Base-by-base conservation (phyloP, 1,140 invertebrate genomes). In the Gonatopus flavifemur region DNA sequence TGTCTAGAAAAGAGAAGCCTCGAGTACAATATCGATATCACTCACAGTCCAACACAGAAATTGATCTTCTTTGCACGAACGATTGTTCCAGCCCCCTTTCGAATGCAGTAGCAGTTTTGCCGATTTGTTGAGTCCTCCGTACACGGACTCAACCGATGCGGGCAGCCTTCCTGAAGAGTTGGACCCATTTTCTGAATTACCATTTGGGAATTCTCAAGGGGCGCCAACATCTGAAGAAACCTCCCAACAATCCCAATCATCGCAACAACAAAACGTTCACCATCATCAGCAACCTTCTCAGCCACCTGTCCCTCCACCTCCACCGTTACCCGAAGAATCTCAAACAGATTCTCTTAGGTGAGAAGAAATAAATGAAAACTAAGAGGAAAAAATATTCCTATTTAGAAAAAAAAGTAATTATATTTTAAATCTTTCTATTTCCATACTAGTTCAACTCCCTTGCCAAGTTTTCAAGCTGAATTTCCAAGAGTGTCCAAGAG, bases 381-480 rank as follows among this genome's bases (percentile, higher is more conserved):
- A n/a, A n/a, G n/a, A n/a, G n/a, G n/a, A n/a, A n/a, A n/a, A n/a
- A n/a, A n/a, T n/a, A n/a, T n/a, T n/a, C n/a, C n/a, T n/a, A n/a
- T n/a, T n/a, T n/a, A n/a, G n/a, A n/a, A n/a, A n/a, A n/a, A n/a
- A n/a, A n/a, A n/a, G n/a, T n/a, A n/a, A n/a, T n/a, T n/a, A n/a
- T n/a, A n/a, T n/a, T n/a, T n/a, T n/a, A n/a, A n/a, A n/a, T n/a
- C n/a, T n/a, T n/a, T 33, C 44, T 35, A 30, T 41, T 36, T 44
- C 52, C 68, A 70, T 31, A 52, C 51, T 78, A 61, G 82, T 58
- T 70, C 81, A 46, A 85, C 86, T 33, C 85, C 88, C 24, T 74
- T 92, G 49, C 89, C 89, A 38, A 91, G 88, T 77, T 93, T 91
- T 76, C 88, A 91, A 79, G 90, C 92, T 74, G 92, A 88, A 20